A percentile compares a stretch with the other conserved stretches of the same genome.
These are phyloP conservation scores for Scortum barcoo DNA, from an alignment of 2,113 vertebrate genomes.

Conservation along the genomic window DNA sequence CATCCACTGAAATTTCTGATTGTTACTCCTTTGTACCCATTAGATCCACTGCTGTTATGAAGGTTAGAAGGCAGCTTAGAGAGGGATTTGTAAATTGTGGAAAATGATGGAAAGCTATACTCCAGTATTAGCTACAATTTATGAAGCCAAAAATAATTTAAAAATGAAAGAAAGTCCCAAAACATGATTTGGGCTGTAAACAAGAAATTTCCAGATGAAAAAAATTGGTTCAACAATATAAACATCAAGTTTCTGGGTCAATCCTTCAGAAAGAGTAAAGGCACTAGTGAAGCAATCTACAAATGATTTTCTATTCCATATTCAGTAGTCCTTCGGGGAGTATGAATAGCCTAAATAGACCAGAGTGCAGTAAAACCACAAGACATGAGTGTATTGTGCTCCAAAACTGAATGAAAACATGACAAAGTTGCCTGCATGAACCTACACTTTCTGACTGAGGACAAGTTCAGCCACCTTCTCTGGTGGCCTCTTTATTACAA, in stretches of 20 bases:
- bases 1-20: constrained; percentile 3
- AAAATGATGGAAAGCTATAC: constrained; percentile 4
- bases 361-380: neutral
- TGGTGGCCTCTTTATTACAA: neutral
- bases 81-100: neutral
- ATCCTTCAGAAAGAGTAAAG: too few relatives aligned
- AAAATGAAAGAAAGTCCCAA: neutral
- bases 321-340: neutral
- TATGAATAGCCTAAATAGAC: neutral
- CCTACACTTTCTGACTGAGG: neutral
- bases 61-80: neutral
- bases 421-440: neutral
- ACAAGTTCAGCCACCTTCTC: neutral
- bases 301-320: too few relatives aligned
- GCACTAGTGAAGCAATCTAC: too few relatives aligned
- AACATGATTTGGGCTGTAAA: neutral
- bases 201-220: neutral
- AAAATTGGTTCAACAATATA: neutral
- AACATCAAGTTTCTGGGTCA: too few relatives aligned
- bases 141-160: neutral
- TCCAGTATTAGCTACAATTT: neutral
- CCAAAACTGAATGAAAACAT: neutral
- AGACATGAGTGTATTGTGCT: neutral
- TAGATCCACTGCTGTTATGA: constrained; percentile 8
- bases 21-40: neutral